Evolutionary conservation across 1,140 invertebrate genomes (phyloP), one percentile per base, ranked within the genome.

Genomic region (Samia ricini): DNA sequence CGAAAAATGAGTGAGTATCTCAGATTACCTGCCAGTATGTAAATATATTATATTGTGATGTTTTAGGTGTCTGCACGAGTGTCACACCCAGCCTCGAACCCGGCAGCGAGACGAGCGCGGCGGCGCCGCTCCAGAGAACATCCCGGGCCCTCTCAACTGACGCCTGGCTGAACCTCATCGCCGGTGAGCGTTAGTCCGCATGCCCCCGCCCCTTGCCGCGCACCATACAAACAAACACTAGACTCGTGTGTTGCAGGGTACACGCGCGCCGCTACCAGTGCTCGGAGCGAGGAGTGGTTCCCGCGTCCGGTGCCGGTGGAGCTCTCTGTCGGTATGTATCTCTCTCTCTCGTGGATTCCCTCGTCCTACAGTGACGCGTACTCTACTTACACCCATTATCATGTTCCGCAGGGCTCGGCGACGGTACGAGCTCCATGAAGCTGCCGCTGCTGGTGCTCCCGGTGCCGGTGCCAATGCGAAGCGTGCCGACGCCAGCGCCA

Each of bases 361-460:
- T n/a, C n/a, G n/a, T n/a, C n/a, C n/a, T n/a, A n/a, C n/a, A n/a
- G n/a, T n/a, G n/a, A n/a, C n/a, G n/a, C n/a, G n/a, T n/a, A n/a
- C n/a, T n/a, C n/a, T n/a, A n/a, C n/a, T n/a, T n/a, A n/a, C n/a
- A n/a, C n/a, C n/a, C n/a, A n/a, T n/a, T 15, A 15, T 42, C 10
- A 12, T 2, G 33, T 42, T 52, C 19, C 51, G 8, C 20, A 21
- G 18, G 12, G 6, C 51, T 19, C 20, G 19, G 51, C 2, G 20
- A 0, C 19, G 51, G 20, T 6, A 20, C 51, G 10, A 10, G 19
- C 19, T 4, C 20, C 4, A 7, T 21, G 21, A 22, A 19, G 3
- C 12, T 71, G 57, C 63, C 69, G n/a, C 51, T 74, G 60, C 69
- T 72, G 60, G 61, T 72, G 50, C 57, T 74, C 54, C 72, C 66